Evolutionary conservation across 92 coral and sea anemone genomes (phyloP), one percentile per base, ranked within the genome.

Genomic region (Pocillopora meandrina): DNA sequence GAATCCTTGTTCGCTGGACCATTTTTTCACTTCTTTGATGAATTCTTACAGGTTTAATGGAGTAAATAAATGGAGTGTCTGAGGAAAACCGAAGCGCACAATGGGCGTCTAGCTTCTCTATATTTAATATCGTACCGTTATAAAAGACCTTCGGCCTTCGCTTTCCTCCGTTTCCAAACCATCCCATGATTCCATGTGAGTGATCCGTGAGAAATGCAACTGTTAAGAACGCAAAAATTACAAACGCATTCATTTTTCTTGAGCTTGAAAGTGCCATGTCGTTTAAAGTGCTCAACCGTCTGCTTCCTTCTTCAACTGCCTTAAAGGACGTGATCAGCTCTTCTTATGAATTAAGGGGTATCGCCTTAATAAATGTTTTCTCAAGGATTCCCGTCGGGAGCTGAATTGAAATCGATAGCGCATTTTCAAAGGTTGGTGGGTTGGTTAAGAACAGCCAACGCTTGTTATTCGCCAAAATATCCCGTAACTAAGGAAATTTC

Each of bases 151-250:
- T 15, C 79, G 72, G 59, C 86, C 86, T 20, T 15, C 17, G 35
- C 26, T 81, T 81, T 72, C 86, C 86, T 9, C 19, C 21, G 58
- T 70, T 81, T n/a, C 86, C 79, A 82, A 82, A 82, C 86, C 86
- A 82, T 34, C 86, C 86, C 86, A 82, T 82, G 62, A 82, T 58
- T n/a, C 86, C 71, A 15, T 60, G 78, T 7, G 79, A 72, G 49
- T 56, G 61, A 47, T 61, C 61, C 34, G 65, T 55, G 15, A 70
- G 23, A 12, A 80, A 15, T 68, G 33, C 63, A 16, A 65, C 57
- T 1, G 31, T 14, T 33, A 80, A 56, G 26, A 80, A 33, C 18
- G 65, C 61, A 0, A 34, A 42, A 8, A 82, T 7, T 7, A 70
- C 33, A 14, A 61, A 56, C 65, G 16, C 71, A 0, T 56, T 52